Base-by-base conservation (phyloP, 2,888 invertebrate genomes). In the Hypomecis atomaria region DNA sequence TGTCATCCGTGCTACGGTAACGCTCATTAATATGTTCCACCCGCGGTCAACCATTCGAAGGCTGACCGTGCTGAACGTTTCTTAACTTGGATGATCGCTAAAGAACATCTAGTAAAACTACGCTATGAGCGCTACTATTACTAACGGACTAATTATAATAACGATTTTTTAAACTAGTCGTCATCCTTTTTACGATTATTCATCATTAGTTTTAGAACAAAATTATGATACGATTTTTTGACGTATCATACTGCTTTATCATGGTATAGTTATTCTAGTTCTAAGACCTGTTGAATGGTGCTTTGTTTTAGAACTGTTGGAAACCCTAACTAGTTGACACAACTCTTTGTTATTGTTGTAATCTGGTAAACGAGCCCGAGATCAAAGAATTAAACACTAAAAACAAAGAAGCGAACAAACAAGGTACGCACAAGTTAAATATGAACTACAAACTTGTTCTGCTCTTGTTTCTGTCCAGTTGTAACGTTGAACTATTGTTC, bases 201-300 rank as follows among this genome's bases (percentile, higher is more conserved):
- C n/a, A n/a, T n/a, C n/a, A n/a, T n/a, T n/a, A n/a, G n/a, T n/a
- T n/a, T n/a, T n/a, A n/a, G n/a, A n/a, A n/a, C n/a, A n/a, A n/a
- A n/a, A 23, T 23, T 23, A 23, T 23, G 1, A 23, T 23, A 23
- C 3, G 3, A 23, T 23, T 23, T 23, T 50, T 4, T 13, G 13
- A 58, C 34, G 37, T 63, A 23, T 43, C 57, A 38, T 65, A 65
- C 65, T 61, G 65, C 4, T 38, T 1, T 11, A 10, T 40, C 42
- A 3, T 50, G 34, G 34, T 56, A 48, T 48, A 52, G 66, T 53
- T 52, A 65, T 58, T 69, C 63, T 66, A 73, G 72, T 81, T 78
- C 78, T 66, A 43, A 65, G 81, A 80, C 72, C 65, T 76, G 79
- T 77, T 79, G 77, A 78, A 76, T 77, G 69, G 69, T 65, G 62